Evolutionary conservation across 2,888 invertebrate species (phyloP), one percentile per base, ranked within the genome.

Genomic region (Strigamia maritima): DNA sequence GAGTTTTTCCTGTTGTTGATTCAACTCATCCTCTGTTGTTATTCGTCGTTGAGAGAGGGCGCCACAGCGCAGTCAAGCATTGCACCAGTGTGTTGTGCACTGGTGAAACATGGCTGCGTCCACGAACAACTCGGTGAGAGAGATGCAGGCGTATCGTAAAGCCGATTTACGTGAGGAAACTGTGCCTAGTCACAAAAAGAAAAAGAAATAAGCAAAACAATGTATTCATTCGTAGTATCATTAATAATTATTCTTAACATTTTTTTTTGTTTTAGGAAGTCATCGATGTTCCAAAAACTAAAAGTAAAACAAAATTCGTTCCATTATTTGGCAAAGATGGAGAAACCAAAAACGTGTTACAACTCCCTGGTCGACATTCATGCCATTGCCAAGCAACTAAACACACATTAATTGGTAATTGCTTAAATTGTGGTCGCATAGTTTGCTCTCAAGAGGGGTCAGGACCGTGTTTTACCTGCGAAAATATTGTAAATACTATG

Each of bases 401-500:
- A 84, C 99, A 99, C 85, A 89, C 90, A 79, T 88, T 99, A 75
- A 89, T 99, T 80, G 95, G 94, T 85, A 99, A 99, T 86, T 99
- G 99, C 84, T 85, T 93, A 14, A 90, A 91, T 81, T 99, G 99
- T 87, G 99, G 99, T 0, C 90, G 97, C 79, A 93, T 99, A 81
- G 93, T 98, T 6, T 99, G 98, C 86, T 90, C 90, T 79, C 96
- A 97, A 87, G 99, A 99, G 88, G 98, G 98, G 0, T 93, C 97
- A 10, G 99, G 99, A 0, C 96, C 97, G 0, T 99, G 99, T 85
- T 89, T 97, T 74, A 96, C 92, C 85, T 99, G 99, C 87, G 93
- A 92, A 0, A 90, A 90, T 83, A 87, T 95, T 85, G 98, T 98
- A 86, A 86, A 75, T 0, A 75, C 28, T 75, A 16, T 38, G 35